Evolutionary conservation across 2,113 vertebrate species (phyloP).

Genomic region (Engraulis encrasicolus): DNA sequence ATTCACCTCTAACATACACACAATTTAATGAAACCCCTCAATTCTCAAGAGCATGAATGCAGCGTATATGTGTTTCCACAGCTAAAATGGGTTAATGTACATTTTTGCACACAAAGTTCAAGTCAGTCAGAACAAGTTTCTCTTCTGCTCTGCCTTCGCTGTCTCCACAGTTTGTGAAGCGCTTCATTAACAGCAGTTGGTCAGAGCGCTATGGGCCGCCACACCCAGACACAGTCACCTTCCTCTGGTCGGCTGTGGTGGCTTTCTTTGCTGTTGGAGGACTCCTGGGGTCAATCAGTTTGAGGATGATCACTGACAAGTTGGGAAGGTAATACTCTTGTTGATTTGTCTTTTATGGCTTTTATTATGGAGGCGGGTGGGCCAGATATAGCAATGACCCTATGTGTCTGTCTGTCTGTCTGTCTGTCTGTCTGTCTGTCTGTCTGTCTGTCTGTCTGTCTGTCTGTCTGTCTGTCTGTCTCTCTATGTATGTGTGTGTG

Average conservation of each 20-base stretch:
- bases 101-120: neutral
- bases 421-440: too few species aligned
- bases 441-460: too few species aligned
- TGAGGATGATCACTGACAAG: slow-evolving; percentile 52
- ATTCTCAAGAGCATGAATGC: too few species aligned
- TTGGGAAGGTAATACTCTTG: slow-evolving; percentile 68
- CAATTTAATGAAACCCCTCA: too few species aligned
- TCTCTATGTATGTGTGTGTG: too few species aligned
- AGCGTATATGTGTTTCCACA: too few species aligned
- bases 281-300: slow-evolving; percentile 60
- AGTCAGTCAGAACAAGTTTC: too few species aligned
- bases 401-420: too few species aligned
- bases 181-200: slow-evolving; percentile 77
- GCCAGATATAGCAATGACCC: neutral
- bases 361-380: neutral
- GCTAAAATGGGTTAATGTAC: too few species aligned
- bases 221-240: slow-evolving; percentile 53
- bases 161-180: slow-evolving; percentile 67
- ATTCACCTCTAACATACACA: too few species aligned
- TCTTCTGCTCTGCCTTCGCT: slow-evolving; percentile 2
- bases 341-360: neutral
- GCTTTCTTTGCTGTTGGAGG: slow-evolving; percentile 67
- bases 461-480: too few species aligned
- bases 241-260: slow-evolving; percentile 74
- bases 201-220: slow-evolving; percentile 58